Base-by-base conservation (phyloP, 2,797 vertebrate species). In the Remorina albescens region DNA sequence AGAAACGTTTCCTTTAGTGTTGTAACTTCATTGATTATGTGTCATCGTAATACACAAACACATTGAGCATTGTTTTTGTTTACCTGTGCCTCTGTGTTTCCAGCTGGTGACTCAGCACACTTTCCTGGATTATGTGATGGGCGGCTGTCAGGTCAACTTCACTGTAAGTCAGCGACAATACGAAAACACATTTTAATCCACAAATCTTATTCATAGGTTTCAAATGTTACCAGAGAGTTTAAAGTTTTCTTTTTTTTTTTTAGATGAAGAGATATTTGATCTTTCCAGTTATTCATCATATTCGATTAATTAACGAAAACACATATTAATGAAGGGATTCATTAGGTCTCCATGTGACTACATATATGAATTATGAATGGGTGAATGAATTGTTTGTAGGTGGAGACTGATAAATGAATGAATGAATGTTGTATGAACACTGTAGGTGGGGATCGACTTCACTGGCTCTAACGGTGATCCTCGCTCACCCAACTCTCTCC, bases 121-220 rank as follows among this genome's bases (percentile, higher is more conserved):
- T 0, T 99, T 99, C 93, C 86, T 99, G 92, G 96, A 99, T 91
- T 99, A 95, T 6, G 90, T 99, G 81, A 97, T 99, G 96, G 97
- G 96, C 63, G 97, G 97, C 80, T 99, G 97, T 86, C 97, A 98
- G 80, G 95, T 99, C 89, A 98, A 96, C 91, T 99, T 99, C 64
- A 99, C 94, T 0, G 97, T 98, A 92, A 82, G 96, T 88, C 30
- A 19, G 12, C 46, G n/a, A 25, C 8, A 54, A 10, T 46, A 19
- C n/a, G 10, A 12, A 67, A 34, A 62, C n/a, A 19, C 4, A 18
- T 23, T 71, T 80, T 39, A 23, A 26, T 3, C 13, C 26, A 36
- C 4, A 1, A 50, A 21, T 57, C 28, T 57, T 28, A 8, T 28
- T 46, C 1, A 67, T 2, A 34, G 13, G 9, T 49, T 15, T 11